Evolutionary conservation across 1,140 invertebrate genomes (phyloP).

Genomic region (Calliopsis andreniformis): DNA sequence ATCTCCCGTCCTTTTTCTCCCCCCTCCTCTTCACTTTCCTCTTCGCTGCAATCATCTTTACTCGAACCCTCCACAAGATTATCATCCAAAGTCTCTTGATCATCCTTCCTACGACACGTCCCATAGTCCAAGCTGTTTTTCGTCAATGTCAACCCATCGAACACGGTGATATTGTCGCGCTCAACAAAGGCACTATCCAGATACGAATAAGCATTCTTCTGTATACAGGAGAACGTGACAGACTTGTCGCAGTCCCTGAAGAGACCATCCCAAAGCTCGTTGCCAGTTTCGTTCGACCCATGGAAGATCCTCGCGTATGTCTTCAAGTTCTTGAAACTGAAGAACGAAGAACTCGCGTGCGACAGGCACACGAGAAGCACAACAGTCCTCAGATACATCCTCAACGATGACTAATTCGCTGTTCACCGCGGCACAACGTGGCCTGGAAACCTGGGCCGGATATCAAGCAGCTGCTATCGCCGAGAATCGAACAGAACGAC

Average conservation of each 20-base stretch:
- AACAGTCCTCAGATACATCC: conserved; percentile 64
- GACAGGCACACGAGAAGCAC: conserved; percentile 59
- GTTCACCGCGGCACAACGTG: background rate
- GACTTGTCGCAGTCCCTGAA: conserved; percentile 86
- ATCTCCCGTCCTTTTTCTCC: conserved; percentile 70
- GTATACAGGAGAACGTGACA: conserved; percentile 87
- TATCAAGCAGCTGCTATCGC: too few species aligned
- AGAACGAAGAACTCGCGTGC: conserved; percentile 55
- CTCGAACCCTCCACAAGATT: conserved; percentile 70
- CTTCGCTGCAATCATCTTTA: conserved; percentile 67
- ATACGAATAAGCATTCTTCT: conserved; percentile 88
- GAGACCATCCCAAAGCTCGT: conserved; percentile 87
- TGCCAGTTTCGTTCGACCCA: conserved; percentile 81
- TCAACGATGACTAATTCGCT: conserved; percentile 4
- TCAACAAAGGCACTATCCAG: conserved; percentile 85
- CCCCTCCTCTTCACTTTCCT: conserved; percentile 55
- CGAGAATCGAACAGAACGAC: conserved; percentile 14
- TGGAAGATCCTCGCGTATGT: conserved; percentile 66
- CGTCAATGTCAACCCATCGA: conserved; percentile 86
- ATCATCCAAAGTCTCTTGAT: conserved; percentile 69
- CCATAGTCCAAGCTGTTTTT: conserved; percentile 85
- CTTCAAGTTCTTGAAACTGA: conserved; percentile 69
- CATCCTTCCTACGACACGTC: conserved; percentile 78
- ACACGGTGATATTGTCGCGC: conserved; percentile 85
- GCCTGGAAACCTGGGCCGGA: too few species aligned